These are phyloP conservation scores for Stichodactyla mertensii DNA, from an alignment of 64 coral and sea anemone species.

Conservation along the genomic window DNA sequence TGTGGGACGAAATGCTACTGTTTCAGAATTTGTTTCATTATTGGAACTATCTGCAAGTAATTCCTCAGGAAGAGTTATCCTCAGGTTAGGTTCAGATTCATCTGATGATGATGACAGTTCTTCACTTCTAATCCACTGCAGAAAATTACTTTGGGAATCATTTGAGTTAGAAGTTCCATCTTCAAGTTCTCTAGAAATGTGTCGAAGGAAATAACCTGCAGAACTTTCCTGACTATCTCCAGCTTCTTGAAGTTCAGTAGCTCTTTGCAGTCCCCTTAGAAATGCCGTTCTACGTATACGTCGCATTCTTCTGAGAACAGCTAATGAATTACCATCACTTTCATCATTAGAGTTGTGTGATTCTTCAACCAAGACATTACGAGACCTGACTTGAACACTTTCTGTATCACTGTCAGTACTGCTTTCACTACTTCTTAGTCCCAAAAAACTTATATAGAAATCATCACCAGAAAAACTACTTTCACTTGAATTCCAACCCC, in stretches of 20 bases:
- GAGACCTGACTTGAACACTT: conserved; percentile 25
- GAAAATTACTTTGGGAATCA: conserved; percentile 9
- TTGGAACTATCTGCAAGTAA: neutral
- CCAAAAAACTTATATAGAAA: conserved; percentile 52
- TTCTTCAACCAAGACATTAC: conserved; percentile 25
- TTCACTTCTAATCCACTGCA: neutral
- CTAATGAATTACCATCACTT: conserved; percentile 8
- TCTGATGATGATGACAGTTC: neutral
- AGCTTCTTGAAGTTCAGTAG: neutral
- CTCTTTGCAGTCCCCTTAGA: neutral
- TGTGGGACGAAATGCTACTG: neutral
- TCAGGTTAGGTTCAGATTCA: conserved; percentile 12
- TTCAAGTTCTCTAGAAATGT: conserved; percentile 4
- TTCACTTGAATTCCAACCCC: conserved; percentile 44
- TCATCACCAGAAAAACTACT: conserved; percentile 61
- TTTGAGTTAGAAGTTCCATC: neutral
- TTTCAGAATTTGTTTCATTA: conserved; percentile 12
- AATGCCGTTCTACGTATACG: conserved; percentile 13
- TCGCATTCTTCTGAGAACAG: conserved; percentile 27
- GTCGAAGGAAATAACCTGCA: neutral
- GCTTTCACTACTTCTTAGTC: conserved; percentile 49
- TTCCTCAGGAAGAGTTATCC: neutral
- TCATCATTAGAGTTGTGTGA: conserved; percentile 5
- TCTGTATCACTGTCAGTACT: conserved; percentile 63
- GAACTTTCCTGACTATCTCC: neutral